Percentiles rank a stretch among this genome's conserved stretches.
phyloP scores from a whole-genome alignment of 2,113 vertebrate genomes.

The Bostrychus sinensis region DNA sequence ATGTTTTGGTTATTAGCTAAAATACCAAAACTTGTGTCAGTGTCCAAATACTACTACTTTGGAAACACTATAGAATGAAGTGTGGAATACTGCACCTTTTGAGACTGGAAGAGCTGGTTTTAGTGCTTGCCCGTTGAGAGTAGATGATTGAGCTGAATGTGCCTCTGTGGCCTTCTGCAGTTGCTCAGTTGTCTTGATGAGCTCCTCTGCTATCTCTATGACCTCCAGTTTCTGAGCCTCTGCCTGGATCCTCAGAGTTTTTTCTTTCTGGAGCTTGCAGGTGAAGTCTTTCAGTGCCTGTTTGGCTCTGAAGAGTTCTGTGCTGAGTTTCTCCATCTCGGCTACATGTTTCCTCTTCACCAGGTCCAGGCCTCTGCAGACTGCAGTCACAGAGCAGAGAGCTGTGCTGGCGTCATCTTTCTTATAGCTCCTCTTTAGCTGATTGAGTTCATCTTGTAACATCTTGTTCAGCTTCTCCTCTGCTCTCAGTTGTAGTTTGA shows the following conservation, averaged over 20 bases:
- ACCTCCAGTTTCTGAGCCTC: background rate
- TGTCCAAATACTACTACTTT: no score
- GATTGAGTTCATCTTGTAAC: background rate
- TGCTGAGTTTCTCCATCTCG: background rate
- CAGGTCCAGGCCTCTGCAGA: constrained; percentile 3
- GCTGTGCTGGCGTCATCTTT: background rate
- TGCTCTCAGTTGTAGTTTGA: background rate
- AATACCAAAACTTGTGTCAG: no score
- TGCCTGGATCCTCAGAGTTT: background rate
- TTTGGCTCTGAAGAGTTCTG: background rate
- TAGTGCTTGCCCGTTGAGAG: background rate
- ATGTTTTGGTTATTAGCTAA: no score
- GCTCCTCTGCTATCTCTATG: constrained; percentile 1
- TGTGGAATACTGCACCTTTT: background rate
- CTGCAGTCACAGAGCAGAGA: background rate
- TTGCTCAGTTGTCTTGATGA: background rate
- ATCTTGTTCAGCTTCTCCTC: background rate
- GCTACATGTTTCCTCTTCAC: background rate
- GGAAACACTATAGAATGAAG: no score
- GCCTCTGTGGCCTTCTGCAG: background rate
- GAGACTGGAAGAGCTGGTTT: background rate
- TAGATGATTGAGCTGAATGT: background rate
- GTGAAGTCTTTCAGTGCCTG: background rate
- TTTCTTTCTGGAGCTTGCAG: background rate
- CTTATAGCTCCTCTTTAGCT: background rate